Percentiles rank a stretch among this genome's conserved stretches.
phyloP scores from a whole-genome alignment of 2,888 invertebrate species.

The Drosophila koepferae region DNA sequence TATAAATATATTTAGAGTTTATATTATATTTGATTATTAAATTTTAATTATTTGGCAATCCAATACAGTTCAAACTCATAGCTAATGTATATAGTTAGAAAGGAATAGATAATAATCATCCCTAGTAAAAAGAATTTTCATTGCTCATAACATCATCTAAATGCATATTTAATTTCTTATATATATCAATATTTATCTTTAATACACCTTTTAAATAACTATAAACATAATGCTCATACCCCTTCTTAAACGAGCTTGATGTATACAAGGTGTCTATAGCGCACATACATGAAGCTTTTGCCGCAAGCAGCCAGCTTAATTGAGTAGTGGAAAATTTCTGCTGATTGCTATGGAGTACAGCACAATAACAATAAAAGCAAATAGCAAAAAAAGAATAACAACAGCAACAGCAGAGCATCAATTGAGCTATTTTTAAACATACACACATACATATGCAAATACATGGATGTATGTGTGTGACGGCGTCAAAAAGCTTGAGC shows the following conservation, averaged over 20 bases:
- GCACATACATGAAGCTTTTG: constrained; percentile 28
- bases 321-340: constrained; percentile 65
- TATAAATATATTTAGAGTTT: background rate
- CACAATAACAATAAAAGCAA: constrained; percentile 29
- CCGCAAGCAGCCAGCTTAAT: constrained; percentile 41
- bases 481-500: constrained; percentile 13
- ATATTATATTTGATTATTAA: too few species aligned
- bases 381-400: constrained; percentile 13
- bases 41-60: too few species aligned
- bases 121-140: too few species aligned
- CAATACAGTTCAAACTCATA: background rate
- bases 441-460: background rate
- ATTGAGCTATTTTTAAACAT: constrained; percentile 40
- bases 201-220: too few species aligned
- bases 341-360: constrained; percentile 36
- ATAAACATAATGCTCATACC: too few species aligned
- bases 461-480: background rate
- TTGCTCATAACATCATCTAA: too few species aligned
- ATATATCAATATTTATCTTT: too few species aligned
- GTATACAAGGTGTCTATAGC: background rate
- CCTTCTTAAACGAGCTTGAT: background rate
- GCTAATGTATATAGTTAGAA: background rate
- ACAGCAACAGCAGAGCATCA: constrained; percentile 20
- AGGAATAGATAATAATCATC: background rate
- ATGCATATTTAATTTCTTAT: too few species aligned